Base-by-base conservation (phyloP, 2,797 vertebrate genomes). In the Selene dorsalis region DNA sequence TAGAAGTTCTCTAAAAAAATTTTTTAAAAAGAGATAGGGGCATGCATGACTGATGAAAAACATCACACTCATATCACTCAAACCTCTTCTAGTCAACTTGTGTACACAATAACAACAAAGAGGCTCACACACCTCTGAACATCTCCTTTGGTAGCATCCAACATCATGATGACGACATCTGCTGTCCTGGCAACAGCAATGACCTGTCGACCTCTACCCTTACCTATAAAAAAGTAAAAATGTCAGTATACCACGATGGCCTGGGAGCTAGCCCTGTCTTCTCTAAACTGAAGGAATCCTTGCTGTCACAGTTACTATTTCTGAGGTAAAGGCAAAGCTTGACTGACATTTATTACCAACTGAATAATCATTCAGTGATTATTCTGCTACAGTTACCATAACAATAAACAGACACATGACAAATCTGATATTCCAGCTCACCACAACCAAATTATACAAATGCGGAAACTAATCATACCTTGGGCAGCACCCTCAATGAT, bases 401-500 rank as follows among this genome's bases (percentile, higher is more conserved):
- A 22, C 28, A 32, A 32, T 1, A 41, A 61, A 52, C 2, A 68
- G 6, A 45, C 2, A 22, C 14, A 53, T 4, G 3, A 59, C 17
- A 59, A 13, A 7, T 16, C 3, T 47, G 2, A 1, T 11, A 22
- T 16, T 6, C 32, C 43, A 60, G 39, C 62, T 53, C 16, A 59
- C 76, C 80, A 60, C 32, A 30, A 41, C 35, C 14, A 52, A 74
- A 58, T 48, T 0, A 26, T 13, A 30, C 43, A 39, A 60, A 22
- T 18, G 52, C 24, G 11, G 58, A 63, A 24, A 11, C 32, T 86
- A 0, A 57, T 1, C 16, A 35, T 77, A 99, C 98, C 98, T 96
- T 99, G 98, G 13, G 98, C 94, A 41, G 98, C 98, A 59, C 98
- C 98, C 94, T 99, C 98, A 10, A 99, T 99, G 91, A 99, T 99